These are phyloP conservation scores for Diadumene lineata DNA, from an alignment of 92 coral and sea anemone species.

Conservation along the genomic window DNA sequence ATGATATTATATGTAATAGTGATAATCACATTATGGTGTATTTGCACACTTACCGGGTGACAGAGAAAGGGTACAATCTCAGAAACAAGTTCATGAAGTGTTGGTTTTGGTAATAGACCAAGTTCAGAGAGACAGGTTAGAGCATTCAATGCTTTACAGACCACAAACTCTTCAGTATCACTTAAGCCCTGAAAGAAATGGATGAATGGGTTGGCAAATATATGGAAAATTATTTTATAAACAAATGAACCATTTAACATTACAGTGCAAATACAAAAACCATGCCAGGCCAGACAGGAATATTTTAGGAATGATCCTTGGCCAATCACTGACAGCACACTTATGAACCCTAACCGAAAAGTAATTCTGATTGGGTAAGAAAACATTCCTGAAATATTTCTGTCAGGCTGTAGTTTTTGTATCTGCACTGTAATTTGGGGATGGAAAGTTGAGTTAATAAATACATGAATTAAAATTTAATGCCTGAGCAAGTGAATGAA, in stretches of 20 bases:
- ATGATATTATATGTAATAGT: neutral
- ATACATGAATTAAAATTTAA: neutral
- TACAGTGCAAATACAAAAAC: no score
- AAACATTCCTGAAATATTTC: no score
- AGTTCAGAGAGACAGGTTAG: constrained; percentile 95
- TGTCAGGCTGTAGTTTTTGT: no score
- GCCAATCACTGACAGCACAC: no score
- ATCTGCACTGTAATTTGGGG: no score
- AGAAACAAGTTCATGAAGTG: constrained; percentile 83
- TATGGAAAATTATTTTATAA: no score
- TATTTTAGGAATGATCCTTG: no score
- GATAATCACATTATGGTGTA: neutral
- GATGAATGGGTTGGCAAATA: neutral
- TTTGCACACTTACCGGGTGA: constrained; percentile 79
- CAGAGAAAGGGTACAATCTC: constrained; percentile 93
- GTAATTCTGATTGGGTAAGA: no score
- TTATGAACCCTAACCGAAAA: no score
- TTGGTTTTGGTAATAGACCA: constrained; percentile 88
- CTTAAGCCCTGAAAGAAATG: constrained; percentile 75
- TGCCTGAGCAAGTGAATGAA: neutral
- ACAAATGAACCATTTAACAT: no score
- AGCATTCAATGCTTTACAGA: constrained; percentile 93
- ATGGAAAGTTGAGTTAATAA: neutral
- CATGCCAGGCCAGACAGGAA: no score
- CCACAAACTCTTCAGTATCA: constrained; percentile 95